A percentile compares a stretch with the other conserved stretches of the same genome.
Conservation (phyloP, 2,113 vertebrate species). For the Centropus bengalensis region DNA sequence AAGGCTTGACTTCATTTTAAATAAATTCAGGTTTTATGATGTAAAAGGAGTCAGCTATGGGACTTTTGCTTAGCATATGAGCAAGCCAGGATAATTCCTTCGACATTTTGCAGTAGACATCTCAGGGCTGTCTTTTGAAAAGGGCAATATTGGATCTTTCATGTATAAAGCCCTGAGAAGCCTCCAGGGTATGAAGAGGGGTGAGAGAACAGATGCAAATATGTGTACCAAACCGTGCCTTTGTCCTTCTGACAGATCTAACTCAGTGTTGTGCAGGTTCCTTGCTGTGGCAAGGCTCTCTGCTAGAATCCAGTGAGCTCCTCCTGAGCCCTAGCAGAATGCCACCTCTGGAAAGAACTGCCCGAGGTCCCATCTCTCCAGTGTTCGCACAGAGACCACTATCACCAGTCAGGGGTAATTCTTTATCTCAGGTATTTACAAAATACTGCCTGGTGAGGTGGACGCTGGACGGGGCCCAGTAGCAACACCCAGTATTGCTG, state of each 20-base stretch:
- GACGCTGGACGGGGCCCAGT: not conserved
- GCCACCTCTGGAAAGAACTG: not conserved
- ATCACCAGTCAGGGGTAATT: not conserved
- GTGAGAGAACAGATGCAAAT: not conserved
- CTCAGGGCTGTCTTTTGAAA: not conserved
- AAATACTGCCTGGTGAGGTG: not conserved
- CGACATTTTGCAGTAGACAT: not conserved
- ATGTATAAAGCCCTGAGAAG: not conserved
- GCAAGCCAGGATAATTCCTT: not conserved
- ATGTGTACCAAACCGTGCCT: not conserved
- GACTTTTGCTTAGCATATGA: not conserved
- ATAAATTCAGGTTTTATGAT: not conserved
- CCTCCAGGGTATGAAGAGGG: not conserved
- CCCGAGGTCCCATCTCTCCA: not conserved
- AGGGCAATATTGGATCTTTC: not conserved
- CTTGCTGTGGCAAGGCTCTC: not conserved
- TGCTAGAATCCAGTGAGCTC: not conserved
- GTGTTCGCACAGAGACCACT: not conserved
- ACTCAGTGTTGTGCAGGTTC: not conserved
- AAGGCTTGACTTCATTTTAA: not conserved
- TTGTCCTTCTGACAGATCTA: not conserved
- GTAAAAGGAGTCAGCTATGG: not conserved
- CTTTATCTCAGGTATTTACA: not conserved
- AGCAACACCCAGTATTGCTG: not conserved
- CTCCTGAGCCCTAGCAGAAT: not conserved